phyloP scores from a whole-genome alignment of 2,113 vertebrate genomes.

The Pyxicephalus adspersus region DNA sequence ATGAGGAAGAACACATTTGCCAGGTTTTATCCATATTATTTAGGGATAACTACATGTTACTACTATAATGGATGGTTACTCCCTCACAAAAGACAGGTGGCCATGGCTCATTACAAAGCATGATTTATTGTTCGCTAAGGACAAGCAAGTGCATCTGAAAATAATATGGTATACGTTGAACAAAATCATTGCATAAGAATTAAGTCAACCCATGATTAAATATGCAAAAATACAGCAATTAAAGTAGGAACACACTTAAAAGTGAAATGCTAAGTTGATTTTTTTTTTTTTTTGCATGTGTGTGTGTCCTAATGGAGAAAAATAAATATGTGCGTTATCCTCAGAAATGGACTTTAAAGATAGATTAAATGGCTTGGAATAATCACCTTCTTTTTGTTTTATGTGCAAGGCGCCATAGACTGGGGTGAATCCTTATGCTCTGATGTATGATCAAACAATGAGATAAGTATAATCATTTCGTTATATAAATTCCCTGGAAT shows the following conservation, averaged over 20 bases:
- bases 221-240: slow-evolving; percentile 51
- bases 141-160: slow-evolving; percentile 57
- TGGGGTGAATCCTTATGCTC: background rate
- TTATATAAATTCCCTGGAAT: background rate
- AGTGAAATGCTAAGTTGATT: slow-evolving; percentile 42
- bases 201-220: slow-evolving; percentile 56
- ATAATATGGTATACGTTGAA: slow-evolving; percentile 54
- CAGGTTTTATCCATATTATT: slow-evolving; percentile 57
- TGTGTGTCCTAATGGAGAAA: slow-evolving; percentile 35
- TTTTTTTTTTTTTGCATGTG: slow-evolving; percentile 10
- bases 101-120: slow-evolving; percentile 38
- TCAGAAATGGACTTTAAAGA: slow-evolving; percentile 38
- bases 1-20: slow-evolving; percentile 41
- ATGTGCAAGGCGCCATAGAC: background rate
- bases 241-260: slow-evolving; percentile 19
- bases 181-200: slow-evolving; percentile 51
- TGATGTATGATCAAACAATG: slow-evolving; percentile 29
- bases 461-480: background rate
- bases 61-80: slow-evolving; percentile 56
- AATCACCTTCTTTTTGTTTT: slow-evolving; percentile 39
- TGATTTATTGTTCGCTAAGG: slow-evolving; percentile 52
- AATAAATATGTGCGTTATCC: slow-evolving; percentile 26
- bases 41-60: slow-evolving; percentile 55
- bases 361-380: slow-evolving; percentile 50
- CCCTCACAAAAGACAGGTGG: slow-evolving; percentile 56